Evolutionary conservation across 2,113 vertebrate genomes (phyloP).

Genomic region (Protobothrops flavoviridis): DNA sequence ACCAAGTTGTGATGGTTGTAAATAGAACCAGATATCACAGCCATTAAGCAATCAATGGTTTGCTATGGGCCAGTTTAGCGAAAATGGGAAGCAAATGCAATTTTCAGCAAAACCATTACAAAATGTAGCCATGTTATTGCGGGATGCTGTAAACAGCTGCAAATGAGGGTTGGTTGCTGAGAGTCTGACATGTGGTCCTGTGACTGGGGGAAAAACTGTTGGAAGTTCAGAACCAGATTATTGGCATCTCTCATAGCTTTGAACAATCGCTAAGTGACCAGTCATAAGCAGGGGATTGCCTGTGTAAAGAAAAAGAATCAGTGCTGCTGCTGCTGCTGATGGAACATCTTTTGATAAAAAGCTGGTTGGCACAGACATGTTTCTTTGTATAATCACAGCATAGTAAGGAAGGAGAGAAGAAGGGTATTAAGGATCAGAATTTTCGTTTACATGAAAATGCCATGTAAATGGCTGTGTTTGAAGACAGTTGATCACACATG

Average conservation of each 20-base stretch:
- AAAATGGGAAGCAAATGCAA: neutral
- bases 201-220: neutral
- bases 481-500: neutral
- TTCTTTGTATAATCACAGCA: neutral
- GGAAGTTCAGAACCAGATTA: neutral
- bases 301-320: neutral
- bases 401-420: neutral
- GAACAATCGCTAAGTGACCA: neutral
- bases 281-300: neutral
- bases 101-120: neutral
- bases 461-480: neutral
- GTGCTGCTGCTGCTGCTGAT: constrained; percentile 3
- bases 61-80: neutral
- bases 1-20: too few species aligned
- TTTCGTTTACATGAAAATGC: neutral
- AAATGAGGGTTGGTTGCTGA: neutral
- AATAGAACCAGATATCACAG: too few species aligned
- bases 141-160: neutral
- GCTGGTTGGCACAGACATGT: neutral
- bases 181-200: neutral
- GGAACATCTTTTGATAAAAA: neutral
- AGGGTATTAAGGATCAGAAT: neutral
- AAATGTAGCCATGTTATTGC: neutral
- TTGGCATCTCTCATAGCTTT: neutral
- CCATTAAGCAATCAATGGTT: neutral